These are phyloP conservation scores for Xanthia icteritia DNA, from an alignment of 2,888 invertebrate species.

Conservation along the genomic window DNA sequence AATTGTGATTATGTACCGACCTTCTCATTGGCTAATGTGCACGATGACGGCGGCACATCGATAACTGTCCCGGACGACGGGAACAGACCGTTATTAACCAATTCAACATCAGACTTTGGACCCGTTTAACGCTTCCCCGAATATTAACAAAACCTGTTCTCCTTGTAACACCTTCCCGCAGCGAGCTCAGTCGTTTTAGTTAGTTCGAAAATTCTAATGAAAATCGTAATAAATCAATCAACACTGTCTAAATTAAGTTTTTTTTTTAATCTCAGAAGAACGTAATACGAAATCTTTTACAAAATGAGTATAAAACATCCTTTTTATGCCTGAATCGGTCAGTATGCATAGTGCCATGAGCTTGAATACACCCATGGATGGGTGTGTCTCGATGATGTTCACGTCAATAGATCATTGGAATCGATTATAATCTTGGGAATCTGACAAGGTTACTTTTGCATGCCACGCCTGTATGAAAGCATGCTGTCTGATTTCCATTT, in stretches of 20 bases:
- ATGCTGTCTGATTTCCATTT: background rate
- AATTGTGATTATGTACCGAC: slow-evolving; percentile 80
- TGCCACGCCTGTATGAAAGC: background rate
- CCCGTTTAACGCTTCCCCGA: slow-evolving; percentile 67
- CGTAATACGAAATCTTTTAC: background rate
- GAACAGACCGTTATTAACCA: slow-evolving; percentile 87
- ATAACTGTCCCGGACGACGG: slow-evolving; percentile 80
- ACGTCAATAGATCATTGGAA: slow-evolving; percentile 1
- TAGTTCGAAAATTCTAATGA: background rate
- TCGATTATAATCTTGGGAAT: background rate
- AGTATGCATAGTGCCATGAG: background rate
- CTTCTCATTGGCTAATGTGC: slow-evolving; percentile 83
- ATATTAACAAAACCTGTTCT: slow-evolving; percentile 39
- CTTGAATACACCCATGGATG: slow-evolving; percentile 14
- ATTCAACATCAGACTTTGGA: slow-evolving; percentile 84
- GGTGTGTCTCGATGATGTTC: slow-evolving; percentile 24
- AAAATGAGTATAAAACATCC: background rate
- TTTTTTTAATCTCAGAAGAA: background rate
- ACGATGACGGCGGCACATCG: slow-evolving; percentile 79
- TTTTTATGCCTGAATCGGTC: slow-evolving; percentile 3
- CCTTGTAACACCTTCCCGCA: background rate
- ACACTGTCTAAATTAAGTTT: background rate
- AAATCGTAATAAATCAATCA: background rate
- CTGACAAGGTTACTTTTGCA: slow-evolving; percentile 2
- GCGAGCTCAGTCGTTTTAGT: background rate